Percentiles rank a stretch among this genome's conserved stretches.
phyloP scores from a whole-genome alignment of 2,797 vertebrate species.

The Typhlichthys eigenmanni region DNA sequence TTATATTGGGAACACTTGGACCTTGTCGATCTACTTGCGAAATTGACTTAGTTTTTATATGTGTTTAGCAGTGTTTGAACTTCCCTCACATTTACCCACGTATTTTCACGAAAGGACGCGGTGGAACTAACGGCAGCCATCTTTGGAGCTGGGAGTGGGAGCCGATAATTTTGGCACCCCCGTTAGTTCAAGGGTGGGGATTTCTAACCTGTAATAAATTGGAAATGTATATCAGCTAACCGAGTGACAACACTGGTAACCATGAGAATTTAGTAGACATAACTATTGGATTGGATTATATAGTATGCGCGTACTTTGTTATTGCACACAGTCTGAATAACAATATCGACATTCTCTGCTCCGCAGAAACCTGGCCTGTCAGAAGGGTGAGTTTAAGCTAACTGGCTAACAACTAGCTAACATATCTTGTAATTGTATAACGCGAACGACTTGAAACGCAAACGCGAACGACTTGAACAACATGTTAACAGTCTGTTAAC shows the following conservation, averaged over 20 bases:
- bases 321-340: constrained; percentile 56
- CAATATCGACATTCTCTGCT: constrained; percentile 49
- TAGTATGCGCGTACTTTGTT: constrained; percentile 18
- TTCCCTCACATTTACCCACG: constrained; percentile 57
- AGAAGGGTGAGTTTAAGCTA: constrained; percentile 76
- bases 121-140: constrained; percentile 79
- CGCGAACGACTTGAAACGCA: neutral
- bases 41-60: constrained; percentile 15
- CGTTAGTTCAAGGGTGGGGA: constrained; percentile 77
- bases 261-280: constrained; percentile 4
- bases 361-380: constrained; percentile 72
- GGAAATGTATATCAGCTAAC: constrained; percentile 25
- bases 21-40: constrained; percentile 16
- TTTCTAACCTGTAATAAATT: constrained; percentile 54
- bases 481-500: neutral
- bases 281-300: constrained; percentile 21
- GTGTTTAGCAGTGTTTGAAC: constrained; percentile 53
- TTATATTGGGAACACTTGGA: neutral
- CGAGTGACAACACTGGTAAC: constrained; percentile 55
- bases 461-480: neutral
- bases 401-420: constrained; percentile 62
- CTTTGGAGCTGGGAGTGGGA: constrained; percentile 77
- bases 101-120: constrained; percentile 75
- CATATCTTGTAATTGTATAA: constrained; percentile 20
- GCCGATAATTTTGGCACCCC: constrained; percentile 66